A percentile compares a stretch with the other conserved stretches of the same genome.
Conservation (phyloP, 2,888 invertebrate genomes). For the Parnassius glacialis region DNA sequence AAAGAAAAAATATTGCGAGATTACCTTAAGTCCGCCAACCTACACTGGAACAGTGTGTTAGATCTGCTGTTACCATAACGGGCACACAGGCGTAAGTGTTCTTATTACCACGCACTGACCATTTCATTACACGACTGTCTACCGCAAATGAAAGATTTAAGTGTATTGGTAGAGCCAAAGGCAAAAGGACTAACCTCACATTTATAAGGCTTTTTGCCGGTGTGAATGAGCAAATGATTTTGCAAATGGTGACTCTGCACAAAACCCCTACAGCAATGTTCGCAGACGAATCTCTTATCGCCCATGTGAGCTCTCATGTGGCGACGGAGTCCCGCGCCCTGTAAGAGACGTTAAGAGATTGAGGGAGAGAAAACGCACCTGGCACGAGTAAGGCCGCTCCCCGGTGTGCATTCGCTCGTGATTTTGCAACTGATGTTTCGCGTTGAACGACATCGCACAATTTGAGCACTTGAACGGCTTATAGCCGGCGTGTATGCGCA, state of each 20-base stretch:
- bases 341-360: constrained; percentile 41
- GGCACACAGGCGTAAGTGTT: no score
- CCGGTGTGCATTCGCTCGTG: constrained; percentile 79
- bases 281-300: constrained; percentile 55
- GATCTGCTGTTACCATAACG: no score
- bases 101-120: no score
- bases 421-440: constrained; percentile 77
- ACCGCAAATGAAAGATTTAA: no score
- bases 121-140: no score
- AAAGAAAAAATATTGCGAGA: no score
- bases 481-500: constrained; percentile 77
- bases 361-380: constrained; percentile 51
- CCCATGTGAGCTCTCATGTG: constrained; percentile 61
- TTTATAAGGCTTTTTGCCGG: constrained; percentile 54
- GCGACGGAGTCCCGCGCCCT: constrained; percentile 53
- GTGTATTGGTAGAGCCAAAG: not conserved
- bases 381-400: constrained; percentile 72
- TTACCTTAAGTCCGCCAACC: no score
- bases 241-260: constrained; percentile 59
- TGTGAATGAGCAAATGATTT: constrained; percentile 58
- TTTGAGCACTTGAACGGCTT: constrained; percentile 74
- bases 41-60: no score
- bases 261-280: constrained; percentile 55
- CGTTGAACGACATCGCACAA: constrained; percentile 78
- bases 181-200: constrained; percentile 55